Evolutionary conservation across 2,797 vertebrate genomes (phyloP), one percentile per base, ranked within the genome.

Genomic region (Garrulus glandarius): DNA sequence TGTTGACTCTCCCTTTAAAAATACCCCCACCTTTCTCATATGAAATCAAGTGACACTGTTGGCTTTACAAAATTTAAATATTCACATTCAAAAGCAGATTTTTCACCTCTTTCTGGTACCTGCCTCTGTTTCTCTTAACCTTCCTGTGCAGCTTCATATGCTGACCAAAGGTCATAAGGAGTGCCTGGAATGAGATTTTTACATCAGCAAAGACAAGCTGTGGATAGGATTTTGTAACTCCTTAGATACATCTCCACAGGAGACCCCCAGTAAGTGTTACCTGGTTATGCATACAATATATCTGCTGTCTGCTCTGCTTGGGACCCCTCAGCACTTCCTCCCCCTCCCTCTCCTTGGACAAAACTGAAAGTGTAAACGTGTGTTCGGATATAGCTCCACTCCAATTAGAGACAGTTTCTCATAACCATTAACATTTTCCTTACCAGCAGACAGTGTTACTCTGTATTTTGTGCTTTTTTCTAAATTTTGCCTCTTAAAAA

Each of bases 181-280:
- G 13, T 23, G 10, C 27, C 34, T 27, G 15, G 7, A 87, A 65
- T 27, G 11, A 77, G n/a, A 70, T 34, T 69, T 69, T 69, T 47
- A 55, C 0, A 0, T 44, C 13, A 71, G 56, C n/a, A 77, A 81
- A 85, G 20, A n/a, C 2, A 27, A 80, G n/a, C 3, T 53, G 11
- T 34, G 68, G 47, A 10, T 6, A 37, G 30, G 19, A 64, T 30
- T 86, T 70, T 85, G 34, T 37, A 36, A 30, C n/a, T 81, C 46
- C 36, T 61, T 29, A 63, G 36, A 20, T 17, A 78, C 6, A 20
- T n/a, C 8, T 71, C 32, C n/a, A 59, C 20, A 82, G 41, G 5
- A 53, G 10, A 49, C 1, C 14, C 68, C 29, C 34, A 37, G 11
- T 57, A 68, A 65, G 5, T 0, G 0, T 30, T n/a, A 46, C 3